Base-by-base conservation (phyloP, 35 echinoderm and acorn worm genomes). In the Patiria miniata region DNA sequence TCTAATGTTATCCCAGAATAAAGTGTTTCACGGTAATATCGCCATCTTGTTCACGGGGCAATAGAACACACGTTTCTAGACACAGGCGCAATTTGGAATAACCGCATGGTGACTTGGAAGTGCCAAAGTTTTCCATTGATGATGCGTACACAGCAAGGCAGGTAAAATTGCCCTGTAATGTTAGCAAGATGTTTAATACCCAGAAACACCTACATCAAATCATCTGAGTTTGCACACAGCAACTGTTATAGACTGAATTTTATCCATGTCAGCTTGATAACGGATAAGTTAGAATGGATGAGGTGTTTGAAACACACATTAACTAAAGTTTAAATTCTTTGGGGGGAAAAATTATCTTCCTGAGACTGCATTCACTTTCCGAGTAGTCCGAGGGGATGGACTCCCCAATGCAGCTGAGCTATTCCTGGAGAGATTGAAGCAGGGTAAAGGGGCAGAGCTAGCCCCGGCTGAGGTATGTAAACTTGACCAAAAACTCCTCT, bases 381-480 rank as follows among this genome's bases (percentile, higher is more conserved):
- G 2, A 73, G 10, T 22, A 90, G 87, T 83, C 51, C 51, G 39
- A 12, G 87, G 80, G 39, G 59, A 90, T 83, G 87, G 80, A 12
- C 23, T 65, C 69, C 78, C 78, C 14, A 60, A 69, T 40, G 19
- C 68, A 50, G 87, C 42, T 8, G 80, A 90, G 36, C 22, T 90
- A 21, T 90, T 90, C 58, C 39, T 81, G 32, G 29, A 53, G 16
- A 37, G 42, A 39, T 59, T 90, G 8, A 89, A 89, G 38, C 42
- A 81, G 26, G 76, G 51, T 5, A 26, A 90, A 23, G 79, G 58
- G 33, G 55, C 82, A 33, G 87, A 90, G 8, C 51, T 90, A 54
- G 79, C 39, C 39, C 87, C 87, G 73, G 79, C 81, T 29, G 82
- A 61, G 42, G 87, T 90, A 59, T 61, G 80, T 65, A 59, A 22